These are phyloP conservation scores for Lasioglossum leucozonium DNA, from an alignment of 2,888 invertebrate genomes.

Conservation along the genomic window DNA sequence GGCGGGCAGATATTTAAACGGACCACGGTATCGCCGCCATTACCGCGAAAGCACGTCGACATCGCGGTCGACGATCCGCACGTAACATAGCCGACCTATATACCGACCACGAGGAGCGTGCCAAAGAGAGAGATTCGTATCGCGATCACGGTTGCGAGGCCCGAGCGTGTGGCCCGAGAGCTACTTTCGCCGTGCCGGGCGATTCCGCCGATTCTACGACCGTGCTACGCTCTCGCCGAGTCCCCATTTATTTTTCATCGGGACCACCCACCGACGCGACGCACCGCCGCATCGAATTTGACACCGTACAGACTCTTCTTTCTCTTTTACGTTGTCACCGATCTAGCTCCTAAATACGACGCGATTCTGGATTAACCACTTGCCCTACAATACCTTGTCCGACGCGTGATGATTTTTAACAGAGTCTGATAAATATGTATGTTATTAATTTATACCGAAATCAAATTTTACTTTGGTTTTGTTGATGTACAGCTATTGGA, in stretches of 20 bases:
- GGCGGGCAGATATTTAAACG: constrained; percentile 57
- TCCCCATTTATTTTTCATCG: constrained; percentile 43
- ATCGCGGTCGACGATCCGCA: constrained; percentile 60
- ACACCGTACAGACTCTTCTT: not conserved
- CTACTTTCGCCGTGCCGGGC: constrained; percentile 29
- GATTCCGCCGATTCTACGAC: not conserved
- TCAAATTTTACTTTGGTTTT: no score
- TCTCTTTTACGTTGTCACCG: not conserved
- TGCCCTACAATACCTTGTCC: no score
- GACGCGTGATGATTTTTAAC: no score
- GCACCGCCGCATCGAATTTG: constrained; percentile 31
- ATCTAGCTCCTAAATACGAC: not conserved
- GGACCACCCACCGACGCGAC: not conserved
- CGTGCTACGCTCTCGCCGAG: not conserved
- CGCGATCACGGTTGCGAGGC: constrained; percentile 52
- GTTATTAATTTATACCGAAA: no score
- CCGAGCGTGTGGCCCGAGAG: constrained; percentile 13
- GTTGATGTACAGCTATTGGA: no score
- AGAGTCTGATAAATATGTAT: no score
- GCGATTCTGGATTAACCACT: no score
- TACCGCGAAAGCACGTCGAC: constrained; percentile 61
- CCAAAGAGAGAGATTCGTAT: constrained; percentile 63
- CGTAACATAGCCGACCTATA: constrained; percentile 66
- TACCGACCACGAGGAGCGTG: constrained; percentile 50
- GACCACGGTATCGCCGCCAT: constrained; percentile 60